Evolutionary conservation across 2,797 vertebrate genomes (phyloP).

Genomic region (Neopelma chrysocephalum): DNA sequence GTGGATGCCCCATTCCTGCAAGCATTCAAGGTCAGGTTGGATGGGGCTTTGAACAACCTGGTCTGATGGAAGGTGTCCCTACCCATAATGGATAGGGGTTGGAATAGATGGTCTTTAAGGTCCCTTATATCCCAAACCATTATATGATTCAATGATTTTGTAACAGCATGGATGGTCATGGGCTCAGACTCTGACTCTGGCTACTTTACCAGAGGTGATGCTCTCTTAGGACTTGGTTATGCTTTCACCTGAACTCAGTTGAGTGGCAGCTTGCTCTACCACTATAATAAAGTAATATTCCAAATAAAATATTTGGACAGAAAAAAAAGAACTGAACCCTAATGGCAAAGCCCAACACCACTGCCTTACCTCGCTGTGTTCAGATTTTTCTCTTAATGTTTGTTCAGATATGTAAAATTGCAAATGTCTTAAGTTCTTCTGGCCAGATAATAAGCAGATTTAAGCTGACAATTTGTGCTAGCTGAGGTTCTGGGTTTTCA

Average conservation of each 20-base stretch:
- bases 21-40: not conserved
- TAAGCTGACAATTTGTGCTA: conserved; percentile 9
- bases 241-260: not conserved
- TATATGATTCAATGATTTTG: not conserved
- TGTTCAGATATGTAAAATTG: not conserved
- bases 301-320: not conserved
- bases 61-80: not conserved
- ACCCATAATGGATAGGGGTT: not conserved
- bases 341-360: not conserved
- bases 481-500: not conserved
- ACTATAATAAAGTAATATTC: not conserved
- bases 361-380: not conserved
- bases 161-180: not conserved
- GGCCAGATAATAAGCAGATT: not conserved
- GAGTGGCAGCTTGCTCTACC: not conserved
- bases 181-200: not conserved
- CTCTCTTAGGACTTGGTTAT: not conserved
- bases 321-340: not conserved
- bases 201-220: not conserved
- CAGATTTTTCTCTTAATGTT: not conserved
- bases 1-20: not conserved
- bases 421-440: not conserved
- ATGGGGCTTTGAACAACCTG: not conserved
- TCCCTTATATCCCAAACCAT: not conserved
- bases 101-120: not conserved